Percentiles rank a stretch among this genome's conserved stretches.
phyloP scores from a whole-genome alignment of 1,140 invertebrate genomes.

The Oryzaephilus surinamensis region DNA sequence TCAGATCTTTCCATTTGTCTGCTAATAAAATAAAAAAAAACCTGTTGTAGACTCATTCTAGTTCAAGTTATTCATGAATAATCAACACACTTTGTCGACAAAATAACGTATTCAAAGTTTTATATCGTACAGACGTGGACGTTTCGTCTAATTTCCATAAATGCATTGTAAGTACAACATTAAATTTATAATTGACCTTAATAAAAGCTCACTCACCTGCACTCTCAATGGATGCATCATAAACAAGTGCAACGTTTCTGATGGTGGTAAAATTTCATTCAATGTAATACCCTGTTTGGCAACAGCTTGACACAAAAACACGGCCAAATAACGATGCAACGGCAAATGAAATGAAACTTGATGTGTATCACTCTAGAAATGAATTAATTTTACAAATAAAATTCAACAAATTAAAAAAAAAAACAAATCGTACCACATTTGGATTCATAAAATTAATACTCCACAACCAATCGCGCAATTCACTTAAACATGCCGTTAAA shows the following conservation, averaged over 20 bases:
- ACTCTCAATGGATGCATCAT: constrained; percentile 85
- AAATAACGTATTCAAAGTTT: too few relatives aligned
- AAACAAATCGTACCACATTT: constrained; percentile 45
- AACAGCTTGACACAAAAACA: constrained; percentile 84
- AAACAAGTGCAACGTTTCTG: constrained; percentile 68
- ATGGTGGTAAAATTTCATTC: constrained; percentile 66
- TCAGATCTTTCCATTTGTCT: too few relatives aligned
- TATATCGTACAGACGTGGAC: too few relatives aligned
- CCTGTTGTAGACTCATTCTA: too few relatives aligned
- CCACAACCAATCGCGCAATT: constrained; percentile 78
- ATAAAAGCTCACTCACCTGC: constrained; percentile 55
- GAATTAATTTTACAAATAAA: background rate
- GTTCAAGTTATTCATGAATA: too few relatives aligned
- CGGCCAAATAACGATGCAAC: constrained; percentile 86
- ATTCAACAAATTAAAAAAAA: constrained; percentile 1
- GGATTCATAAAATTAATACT: constrained; percentile 63
- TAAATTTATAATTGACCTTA: too few relatives aligned
- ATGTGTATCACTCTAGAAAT: constrained; percentile 54
- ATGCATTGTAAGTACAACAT: too few relatives aligned
- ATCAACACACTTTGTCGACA: too few relatives aligned
- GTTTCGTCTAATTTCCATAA: too few relatives aligned
- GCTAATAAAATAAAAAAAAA: too few relatives aligned
- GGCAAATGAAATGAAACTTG: constrained; percentile 93
- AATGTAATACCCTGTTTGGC: constrained; percentile 67
- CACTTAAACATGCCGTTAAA: constrained; percentile 58